phyloP scores from a whole-genome alignment of 2,113 vertebrate genomes.

The Hyaena hyaena region DNA sequence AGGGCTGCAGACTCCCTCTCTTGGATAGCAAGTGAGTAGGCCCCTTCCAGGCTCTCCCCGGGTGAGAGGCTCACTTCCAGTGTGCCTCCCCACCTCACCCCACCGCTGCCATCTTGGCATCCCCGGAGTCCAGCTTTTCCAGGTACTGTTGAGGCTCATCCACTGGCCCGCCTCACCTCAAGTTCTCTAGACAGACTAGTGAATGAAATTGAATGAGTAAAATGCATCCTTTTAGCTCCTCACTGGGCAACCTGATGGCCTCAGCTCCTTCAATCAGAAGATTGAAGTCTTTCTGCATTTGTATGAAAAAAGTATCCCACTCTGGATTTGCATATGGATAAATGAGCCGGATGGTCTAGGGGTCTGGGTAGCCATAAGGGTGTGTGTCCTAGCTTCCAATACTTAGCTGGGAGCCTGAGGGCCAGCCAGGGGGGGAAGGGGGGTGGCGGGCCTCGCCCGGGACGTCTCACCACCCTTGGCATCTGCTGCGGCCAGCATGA shows the following conservation, averaged over 20 bases:
- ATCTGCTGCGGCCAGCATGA: fast-evolving
- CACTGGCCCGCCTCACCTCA: background rate
- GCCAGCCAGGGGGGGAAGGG: background rate
- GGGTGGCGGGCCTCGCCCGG: too few relatives aligned
- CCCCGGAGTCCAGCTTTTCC: background rate
- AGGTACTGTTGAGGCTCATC: background rate
- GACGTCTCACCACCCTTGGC: too few relatives aligned
- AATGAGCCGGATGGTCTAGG: too few relatives aligned
- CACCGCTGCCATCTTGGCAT: background rate
- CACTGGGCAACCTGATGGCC: background rate
- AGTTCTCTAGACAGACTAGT: background rate
- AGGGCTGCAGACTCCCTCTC: background rate
- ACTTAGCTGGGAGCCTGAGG: background rate
- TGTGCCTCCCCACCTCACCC: background rate
- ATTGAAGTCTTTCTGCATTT: background rate
- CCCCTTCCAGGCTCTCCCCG: background rate
- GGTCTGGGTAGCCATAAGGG: background rate
- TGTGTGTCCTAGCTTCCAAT: background rate
- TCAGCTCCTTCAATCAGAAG: background rate
- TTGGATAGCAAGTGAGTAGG: background rate
- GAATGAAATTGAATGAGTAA: background rate
- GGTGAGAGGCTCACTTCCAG: background rate
- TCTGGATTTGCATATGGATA: too few relatives aligned
- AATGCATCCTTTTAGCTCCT: background rate
- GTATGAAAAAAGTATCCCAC: background rate